Conservation (phyloP, 2,888 invertebrate species). For the Monopis laevigella region DNA sequence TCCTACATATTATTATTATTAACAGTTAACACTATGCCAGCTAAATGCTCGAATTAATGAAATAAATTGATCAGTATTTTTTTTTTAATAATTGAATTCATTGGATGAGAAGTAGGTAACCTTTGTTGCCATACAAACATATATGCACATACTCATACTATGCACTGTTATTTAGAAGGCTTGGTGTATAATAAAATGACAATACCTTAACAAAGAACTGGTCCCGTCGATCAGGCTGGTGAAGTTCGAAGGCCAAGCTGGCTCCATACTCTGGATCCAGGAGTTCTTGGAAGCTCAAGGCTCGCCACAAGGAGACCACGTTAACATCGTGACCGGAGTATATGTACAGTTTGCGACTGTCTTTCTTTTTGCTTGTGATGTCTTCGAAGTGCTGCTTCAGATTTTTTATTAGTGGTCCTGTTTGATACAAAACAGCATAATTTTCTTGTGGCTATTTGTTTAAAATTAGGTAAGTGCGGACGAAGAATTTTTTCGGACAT, state of each 20-base stretch:
- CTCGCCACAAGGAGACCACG: conserved; percentile 77
- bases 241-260: conserved; percentile 77
- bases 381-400: conserved; percentile 71
- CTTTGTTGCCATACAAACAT: too few species aligned
- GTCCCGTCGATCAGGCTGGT: conserved; percentile 56
- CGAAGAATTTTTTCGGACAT: too few species aligned
- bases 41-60: too few species aligned
- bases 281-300: conserved; percentile 73
- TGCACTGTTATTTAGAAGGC: background rate
- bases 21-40: too few species aligned
- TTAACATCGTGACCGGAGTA: conserved; percentile 88
- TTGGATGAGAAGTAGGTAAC: background rate
- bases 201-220: conserved; percentile 67
- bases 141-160: too few species aligned
- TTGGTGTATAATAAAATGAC: background rate
- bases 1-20: too few species aligned
- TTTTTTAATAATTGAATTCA: background rate
- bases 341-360: conserved; percentile 68
- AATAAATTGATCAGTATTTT: too few species aligned
- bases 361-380: conserved; percentile 44
- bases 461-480: too few species aligned
- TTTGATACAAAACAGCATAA: too few species aligned
- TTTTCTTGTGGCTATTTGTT: too few species aligned
- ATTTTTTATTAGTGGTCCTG: conserved; percentile 76
- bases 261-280: conserved; percentile 82